Conservation (phyloP, 1,140 invertebrate species). For the Lepidotrigona ventralis region DNA sequence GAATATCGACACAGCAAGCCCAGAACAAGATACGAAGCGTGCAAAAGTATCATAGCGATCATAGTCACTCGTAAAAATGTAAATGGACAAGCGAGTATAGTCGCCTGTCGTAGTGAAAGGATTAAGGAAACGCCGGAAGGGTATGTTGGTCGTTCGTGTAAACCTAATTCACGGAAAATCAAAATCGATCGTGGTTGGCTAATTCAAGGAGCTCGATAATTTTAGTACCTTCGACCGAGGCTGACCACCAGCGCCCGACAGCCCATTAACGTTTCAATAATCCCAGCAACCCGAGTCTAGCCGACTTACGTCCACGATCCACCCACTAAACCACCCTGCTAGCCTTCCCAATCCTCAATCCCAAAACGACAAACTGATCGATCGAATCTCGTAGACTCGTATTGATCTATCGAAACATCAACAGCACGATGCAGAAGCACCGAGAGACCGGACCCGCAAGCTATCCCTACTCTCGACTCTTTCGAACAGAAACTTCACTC, state of each 20-base stretch:
- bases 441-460: background rate
- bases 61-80: too few relatives aligned
- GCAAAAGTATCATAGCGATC: too few relatives aligned
- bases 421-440: slow-evolving; percentile 12
- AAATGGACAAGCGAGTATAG: too few relatives aligned
- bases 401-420: slow-evolving; percentile 31
- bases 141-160: background rate
- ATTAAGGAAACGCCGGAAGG: too few relatives aligned
- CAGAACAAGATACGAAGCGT: too few relatives aligned
- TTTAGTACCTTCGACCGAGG: background rate
- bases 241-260: background rate
- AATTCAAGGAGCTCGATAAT: background rate
- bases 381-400: background rate
- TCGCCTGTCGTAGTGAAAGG: too few relatives aligned
- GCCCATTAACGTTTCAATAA: slow-evolving; percentile 21
- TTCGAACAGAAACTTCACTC: too few relatives aligned
- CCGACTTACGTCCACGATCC: background rate
- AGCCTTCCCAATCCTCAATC: background rate
- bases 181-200: background rate
- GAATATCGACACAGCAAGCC: too few relatives aligned
- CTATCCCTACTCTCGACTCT: background rate
- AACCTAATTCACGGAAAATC: background rate
- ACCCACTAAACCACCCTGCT: background rate
- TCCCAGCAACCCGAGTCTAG: background rate
- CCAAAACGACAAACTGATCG: background rate